Evolutionary conservation across 2,888 invertebrate species (phyloP), one percentile per base, ranked within the genome.

Genomic region (Microctonus brassicae): DNA sequence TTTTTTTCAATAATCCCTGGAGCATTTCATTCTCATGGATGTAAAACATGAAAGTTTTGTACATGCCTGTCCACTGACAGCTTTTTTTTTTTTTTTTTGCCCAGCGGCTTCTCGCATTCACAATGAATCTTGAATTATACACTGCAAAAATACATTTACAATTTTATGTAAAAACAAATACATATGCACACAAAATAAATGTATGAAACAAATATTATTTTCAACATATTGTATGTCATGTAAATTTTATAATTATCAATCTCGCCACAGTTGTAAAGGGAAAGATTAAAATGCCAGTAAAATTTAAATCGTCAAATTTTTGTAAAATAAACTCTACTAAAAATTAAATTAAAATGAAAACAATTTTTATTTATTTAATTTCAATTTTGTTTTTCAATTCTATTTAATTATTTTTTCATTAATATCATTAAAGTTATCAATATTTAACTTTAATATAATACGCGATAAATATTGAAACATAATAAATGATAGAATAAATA

Each of bases 81-180:
- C 57, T 36, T 36, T 33, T n/a, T 57, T n/a, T 66, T 13, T 36
- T 36, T 33, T n/a, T 57, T n/a, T 66, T 13, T 42, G 66, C 66
- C 66, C 36, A 42, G 26, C 39, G 66, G 66, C 66, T 20, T 36
- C n/a, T 57, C 36, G 24, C 36, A 55, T 39, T 53, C 34, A 29
- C 22, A 13, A 17, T 53, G 33, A 13, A 57, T 66, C 26, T 22
- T 26, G 29, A 26, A 57, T 66, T 66, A 66, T 63, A 60, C 42
- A 26, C 3, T 39, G 13, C 39, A 39, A 39, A 13, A 3, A 39
- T 5, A n/a, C n/a, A 39, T 39, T n/a, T n/a, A n/a, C n/a, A n/a
- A n/a, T n/a, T n/a, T n/a, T n/a, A n/a, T n/a, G n/a, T n/a, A n/a
- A n/a, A n/a, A n/a, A n/a, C n/a, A n/a, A n/a, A n/a, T 5, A 39